Conservation (phyloP, 23 tunicate species). For the Trididemnum miniatum region DNA sequence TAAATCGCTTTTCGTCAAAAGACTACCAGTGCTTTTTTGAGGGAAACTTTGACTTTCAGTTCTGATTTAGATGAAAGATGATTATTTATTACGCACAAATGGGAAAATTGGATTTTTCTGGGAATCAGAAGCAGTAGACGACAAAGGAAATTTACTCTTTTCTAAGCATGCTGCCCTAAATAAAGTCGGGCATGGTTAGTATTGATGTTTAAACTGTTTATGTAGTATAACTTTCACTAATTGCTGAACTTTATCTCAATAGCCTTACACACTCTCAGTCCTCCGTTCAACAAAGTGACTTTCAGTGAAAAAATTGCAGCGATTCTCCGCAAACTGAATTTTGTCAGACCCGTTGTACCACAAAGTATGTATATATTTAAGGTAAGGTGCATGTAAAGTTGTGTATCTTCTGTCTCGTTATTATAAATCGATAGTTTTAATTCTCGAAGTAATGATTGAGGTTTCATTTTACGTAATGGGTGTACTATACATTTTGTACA, state of each 20-base stretch:
- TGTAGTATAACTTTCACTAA: no score
- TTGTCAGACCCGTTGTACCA: conserved; percentile 55
- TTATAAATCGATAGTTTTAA: no score
- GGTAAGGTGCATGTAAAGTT: conserved; percentile 40
- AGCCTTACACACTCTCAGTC: conserved; percentile 62
- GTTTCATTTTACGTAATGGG: no score
- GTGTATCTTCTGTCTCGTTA: no score
- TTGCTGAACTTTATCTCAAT: no score
- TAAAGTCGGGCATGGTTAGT: conserved; percentile 88
- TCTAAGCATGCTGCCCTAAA: conserved; percentile 62
- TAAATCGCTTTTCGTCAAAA: no score
- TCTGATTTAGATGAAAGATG: conserved; percentile 39
- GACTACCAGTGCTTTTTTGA: no score
- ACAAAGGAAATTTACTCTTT: conserved; percentile 43
- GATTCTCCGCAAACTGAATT: conserved; percentile 53
- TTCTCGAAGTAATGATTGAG: no score
- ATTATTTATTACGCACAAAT: conserved; percentile 59
- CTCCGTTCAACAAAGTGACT: conserved; percentile 39
- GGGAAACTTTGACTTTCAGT: no score
- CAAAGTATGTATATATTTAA: conserved; percentile 93
- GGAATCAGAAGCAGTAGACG: conserved; percentile 64
- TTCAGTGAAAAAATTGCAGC: conserved; percentile 28
- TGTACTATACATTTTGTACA: no score
- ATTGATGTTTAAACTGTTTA: no score
- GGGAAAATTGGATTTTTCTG: conserved; percentile 73